phyloP scores from a whole-genome alignment of 1,140 invertebrate genomes.

The Zaprionus taronus region DNA sequence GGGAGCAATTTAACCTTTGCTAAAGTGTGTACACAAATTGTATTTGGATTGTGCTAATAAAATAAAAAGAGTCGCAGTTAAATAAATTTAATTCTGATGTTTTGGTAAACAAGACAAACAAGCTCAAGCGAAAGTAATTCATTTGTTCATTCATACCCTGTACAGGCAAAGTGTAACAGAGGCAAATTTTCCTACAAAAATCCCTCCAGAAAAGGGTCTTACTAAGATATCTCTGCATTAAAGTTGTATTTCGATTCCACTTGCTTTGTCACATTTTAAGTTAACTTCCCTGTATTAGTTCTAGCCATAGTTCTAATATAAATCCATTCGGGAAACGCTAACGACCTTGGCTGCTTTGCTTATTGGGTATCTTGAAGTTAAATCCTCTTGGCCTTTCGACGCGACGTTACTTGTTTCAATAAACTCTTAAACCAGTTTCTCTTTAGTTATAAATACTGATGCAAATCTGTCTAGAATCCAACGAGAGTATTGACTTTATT shows the following conservation, averaged over 20 bases:
- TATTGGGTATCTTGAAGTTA: conserved; percentile 5
- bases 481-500: conserved; percentile 15
- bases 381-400: neutral
- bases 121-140: neutral
- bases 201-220: neutral
- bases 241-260: too few relatives aligned
- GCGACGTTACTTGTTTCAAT: neutral
- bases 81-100: conserved; percentile 12
- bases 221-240: too few relatives aligned
- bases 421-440: conserved; percentile 29
- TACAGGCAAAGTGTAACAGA: neutral
- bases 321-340: neutral
- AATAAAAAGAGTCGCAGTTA: conserved; percentile 5
- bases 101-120: conserved; percentile 20
- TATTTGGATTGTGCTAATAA: conserved; percentile 1
- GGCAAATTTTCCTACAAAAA: neutral
- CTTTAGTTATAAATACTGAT: neutral
- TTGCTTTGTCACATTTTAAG: too few relatives aligned
- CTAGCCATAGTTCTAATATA: too few relatives aligned
- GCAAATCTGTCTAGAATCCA: conserved; percentile 12
- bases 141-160: conserved; percentile 6
- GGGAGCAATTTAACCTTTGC: neutral
- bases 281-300: too few relatives aligned
- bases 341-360: neutral
- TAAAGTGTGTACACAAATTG: neutral